These are phyloP conservation scores for Stenopsyche tienmushanensis DNA, from an alignment of 1,140 invertebrate genomes.

Conservation along the genomic window DNA sequence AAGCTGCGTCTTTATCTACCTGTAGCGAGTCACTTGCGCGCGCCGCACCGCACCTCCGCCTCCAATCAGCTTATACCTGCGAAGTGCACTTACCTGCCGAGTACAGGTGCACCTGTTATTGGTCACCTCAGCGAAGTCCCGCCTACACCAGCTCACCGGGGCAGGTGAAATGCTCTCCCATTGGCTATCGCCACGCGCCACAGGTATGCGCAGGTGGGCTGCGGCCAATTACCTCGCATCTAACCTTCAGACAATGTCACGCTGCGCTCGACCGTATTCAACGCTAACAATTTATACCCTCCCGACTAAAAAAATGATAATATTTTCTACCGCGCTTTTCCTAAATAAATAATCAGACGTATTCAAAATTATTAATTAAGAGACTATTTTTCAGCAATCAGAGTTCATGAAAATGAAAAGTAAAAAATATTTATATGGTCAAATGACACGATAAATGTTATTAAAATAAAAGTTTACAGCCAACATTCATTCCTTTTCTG, in stretches of 20 bases:
- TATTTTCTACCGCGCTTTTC: too few relatives aligned
- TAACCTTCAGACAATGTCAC: not conserved
- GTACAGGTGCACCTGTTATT: slow-evolving; percentile 20
- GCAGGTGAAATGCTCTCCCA: slow-evolving; percentile 28
- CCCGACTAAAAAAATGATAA: not conserved
- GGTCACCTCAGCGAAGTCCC: slow-evolving; percentile 13
- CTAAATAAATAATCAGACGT: too few relatives aligned
- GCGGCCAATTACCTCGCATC: slow-evolving; percentile 5
- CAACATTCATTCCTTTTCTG: too few relatives aligned
- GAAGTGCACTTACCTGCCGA: slow-evolving; percentile 18
- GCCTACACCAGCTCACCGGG: slow-evolving; percentile 19
- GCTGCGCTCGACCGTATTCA: not conserved
- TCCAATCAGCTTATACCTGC: slow-evolving; percentile 22
- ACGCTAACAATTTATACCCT: not conserved
- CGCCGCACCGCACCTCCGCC: slow-evolving; percentile 8
- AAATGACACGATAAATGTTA: too few relatives aligned
- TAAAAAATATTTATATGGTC: too few relatives aligned
- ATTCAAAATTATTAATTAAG: too few relatives aligned
- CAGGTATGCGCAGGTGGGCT: slow-evolving; percentile 24
- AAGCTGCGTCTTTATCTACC: slow-evolving; percentile 14
- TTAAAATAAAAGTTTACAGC: too few relatives aligned
- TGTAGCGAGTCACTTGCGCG: slow-evolving; percentile 23
- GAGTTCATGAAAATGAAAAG: too few relatives aligned
- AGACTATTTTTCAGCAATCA: too few relatives aligned
- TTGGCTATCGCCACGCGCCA: slow-evolving; percentile 15